Percentiles rank a stretch among this genome's conserved stretches.
phyloP scores from a whole-genome alignment of 2,113 vertebrate species.

The Jaculus jaculus region DNA sequence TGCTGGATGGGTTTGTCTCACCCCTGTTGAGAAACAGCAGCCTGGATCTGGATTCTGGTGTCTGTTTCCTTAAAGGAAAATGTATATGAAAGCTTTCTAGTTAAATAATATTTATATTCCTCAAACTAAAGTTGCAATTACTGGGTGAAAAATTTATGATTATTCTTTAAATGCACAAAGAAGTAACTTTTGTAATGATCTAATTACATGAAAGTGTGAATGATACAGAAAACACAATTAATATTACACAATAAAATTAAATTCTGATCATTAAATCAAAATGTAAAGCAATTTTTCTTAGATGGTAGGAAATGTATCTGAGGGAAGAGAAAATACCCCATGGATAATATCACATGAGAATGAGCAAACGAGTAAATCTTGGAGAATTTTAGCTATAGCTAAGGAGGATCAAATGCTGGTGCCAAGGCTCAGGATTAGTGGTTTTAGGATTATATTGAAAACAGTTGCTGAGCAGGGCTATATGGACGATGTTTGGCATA shows the following conservation, averaged over 20 bases:
- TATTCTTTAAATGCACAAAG: not conserved
- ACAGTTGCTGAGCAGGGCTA: not conserved
- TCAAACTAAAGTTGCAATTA: not conserved
- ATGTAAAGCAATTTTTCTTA: not conserved
- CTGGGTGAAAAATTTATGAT: not conserved
- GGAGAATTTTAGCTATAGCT: not conserved
- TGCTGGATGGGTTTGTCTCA: slow-evolving; percentile 48
- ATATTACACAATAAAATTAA: not conserved
- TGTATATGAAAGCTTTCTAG: not conserved
- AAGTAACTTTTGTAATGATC: not conserved
- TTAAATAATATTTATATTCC: not conserved
- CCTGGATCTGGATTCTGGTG: not conserved
- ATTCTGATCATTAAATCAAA: not conserved
- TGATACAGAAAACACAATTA: not conserved
- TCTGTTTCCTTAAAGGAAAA: slow-evolving; percentile 2
- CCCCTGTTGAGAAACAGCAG: slow-evolving; percentile 34
- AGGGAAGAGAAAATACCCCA: not conserved
- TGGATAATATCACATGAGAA: not conserved
- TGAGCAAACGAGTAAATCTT: not conserved
- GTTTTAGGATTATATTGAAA: not conserved
- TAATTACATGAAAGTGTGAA: not conserved
- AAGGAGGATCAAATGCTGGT: not conserved
- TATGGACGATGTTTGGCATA: not conserved
- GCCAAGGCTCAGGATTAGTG: not conserved
- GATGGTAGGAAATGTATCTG: not conserved